Evolutionary conservation across 1,140 invertebrate species (phyloP).

Genomic region (Protaetia brevitarsis): DNA sequence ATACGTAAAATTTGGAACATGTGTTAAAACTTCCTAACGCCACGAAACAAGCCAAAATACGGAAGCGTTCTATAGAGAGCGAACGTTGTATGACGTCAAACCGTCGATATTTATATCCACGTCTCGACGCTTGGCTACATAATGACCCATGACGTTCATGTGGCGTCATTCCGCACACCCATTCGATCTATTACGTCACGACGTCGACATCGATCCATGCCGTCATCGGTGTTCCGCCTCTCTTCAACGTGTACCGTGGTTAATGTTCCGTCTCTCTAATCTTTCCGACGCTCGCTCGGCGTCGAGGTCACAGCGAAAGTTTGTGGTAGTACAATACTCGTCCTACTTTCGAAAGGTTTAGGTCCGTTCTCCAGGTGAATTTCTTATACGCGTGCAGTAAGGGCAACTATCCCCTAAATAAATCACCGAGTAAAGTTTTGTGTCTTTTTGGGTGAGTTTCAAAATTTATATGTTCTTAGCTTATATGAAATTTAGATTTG

Average conservation of each 20-base stretch:
- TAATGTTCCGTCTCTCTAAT: conserved; percentile 28
- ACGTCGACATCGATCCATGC: conserved; percentile 40
- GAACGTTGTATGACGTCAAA: conserved; percentile 32
- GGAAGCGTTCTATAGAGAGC: conserved; percentile 25
- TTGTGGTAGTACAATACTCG: conserved; percentile 37
- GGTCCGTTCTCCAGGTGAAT: conserved; percentile 24
- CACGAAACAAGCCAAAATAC: conserved; percentile 23
- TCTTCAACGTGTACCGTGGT: background rate
- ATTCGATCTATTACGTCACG: conserved; percentile 37
- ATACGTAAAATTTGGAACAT: conserved; percentile 8
- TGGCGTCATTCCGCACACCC: conserved; percentile 35
- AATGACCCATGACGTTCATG: conserved; percentile 33
- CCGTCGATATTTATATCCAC: conserved; percentile 32
- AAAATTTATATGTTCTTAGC: no score
- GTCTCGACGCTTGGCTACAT: conserved; percentile 31
- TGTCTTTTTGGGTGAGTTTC: no score
- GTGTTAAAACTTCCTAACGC: conserved; percentile 14
- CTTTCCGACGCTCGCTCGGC: conserved; percentile 33
- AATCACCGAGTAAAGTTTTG: background rate
- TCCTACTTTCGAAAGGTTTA: conserved; percentile 27
- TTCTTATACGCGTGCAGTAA: background rate
- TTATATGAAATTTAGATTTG: no score
- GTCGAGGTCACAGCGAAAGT: conserved; percentile 46
- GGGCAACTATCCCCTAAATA: background rate
- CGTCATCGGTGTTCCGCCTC: conserved; percentile 31